Percentiles rank a stretch among this genome's conserved stretches.
Conservation (phyloP, 2,797 vertebrate genomes). For the Labroides dimidiatus region DNA sequence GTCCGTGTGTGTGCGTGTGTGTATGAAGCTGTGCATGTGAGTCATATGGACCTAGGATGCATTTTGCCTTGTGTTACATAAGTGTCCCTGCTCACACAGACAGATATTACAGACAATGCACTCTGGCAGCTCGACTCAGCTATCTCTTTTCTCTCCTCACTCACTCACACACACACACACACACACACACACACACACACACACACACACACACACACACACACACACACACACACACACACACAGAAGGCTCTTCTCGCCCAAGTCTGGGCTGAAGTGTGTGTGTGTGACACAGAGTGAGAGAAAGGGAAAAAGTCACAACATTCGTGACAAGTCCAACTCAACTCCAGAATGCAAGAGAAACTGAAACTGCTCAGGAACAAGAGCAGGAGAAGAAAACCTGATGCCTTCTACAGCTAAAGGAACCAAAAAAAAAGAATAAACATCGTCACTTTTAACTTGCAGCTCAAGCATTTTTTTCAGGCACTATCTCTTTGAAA, state of each 20-base stretch:
- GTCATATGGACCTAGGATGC: constrained; percentile 42
- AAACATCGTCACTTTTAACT: no score
- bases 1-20: constrained; percentile 22
- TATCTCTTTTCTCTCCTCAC: constrained; percentile 9
- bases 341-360: constrained; percentile 5
- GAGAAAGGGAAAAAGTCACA: constrained; percentile 43
- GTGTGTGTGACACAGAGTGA: constrained; percentile 26
- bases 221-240: constrained; percentile 31
- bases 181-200: constrained; percentile 12
- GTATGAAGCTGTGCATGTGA: constrained; percentile 28
- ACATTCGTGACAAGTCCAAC: constrained; percentile 54
- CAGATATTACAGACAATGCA: constrained; percentile 64
- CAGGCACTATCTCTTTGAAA: no score
- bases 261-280: constrained; percentile 15
- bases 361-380: constrained; percentile 29
- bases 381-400: background rate
- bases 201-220: constrained; percentile 28
- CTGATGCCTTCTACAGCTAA: no score
- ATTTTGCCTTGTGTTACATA: constrained; percentile 69
- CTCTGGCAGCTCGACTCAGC: constrained; percentile 55
- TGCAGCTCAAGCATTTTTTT: no score
- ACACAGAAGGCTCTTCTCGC: constrained; percentile 30
- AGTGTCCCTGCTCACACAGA: constrained; percentile 61
- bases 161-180: constrained; percentile 6
- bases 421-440: no score